phyloP scores from a whole-genome alignment of 2,797 vertebrate species.

The Okamejei kenojei region DNA sequence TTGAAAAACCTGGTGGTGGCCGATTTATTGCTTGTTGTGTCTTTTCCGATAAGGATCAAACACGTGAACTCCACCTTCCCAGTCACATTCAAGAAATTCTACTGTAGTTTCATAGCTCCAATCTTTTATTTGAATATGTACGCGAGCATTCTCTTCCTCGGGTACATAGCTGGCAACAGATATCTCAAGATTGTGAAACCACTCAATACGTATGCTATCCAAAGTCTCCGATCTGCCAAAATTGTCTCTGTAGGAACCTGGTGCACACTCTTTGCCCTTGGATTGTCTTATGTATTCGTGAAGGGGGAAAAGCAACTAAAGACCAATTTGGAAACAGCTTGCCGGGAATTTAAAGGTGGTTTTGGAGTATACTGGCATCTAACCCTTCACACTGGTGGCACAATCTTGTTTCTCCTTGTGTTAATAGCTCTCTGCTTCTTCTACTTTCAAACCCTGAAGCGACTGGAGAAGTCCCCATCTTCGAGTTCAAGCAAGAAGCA shows the following conservation, averaged over 20 bases:
- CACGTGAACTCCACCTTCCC: conserved; percentile 43
- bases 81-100: conserved; percentile 27
- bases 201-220: conserved; percentile 46
- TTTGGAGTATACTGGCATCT: conserved; percentile 43
- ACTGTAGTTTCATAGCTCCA: conserved; percentile 53
- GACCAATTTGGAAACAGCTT: neutral
- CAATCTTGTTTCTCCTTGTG: conserved; percentile 49
- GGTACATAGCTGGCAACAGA: conserved; percentile 60
- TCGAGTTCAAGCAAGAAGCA: conserved; percentile 46
- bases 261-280: conserved; percentile 45
- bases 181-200: conserved; percentile 59
- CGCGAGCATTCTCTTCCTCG: conserved; percentile 65
- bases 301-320: neutral
- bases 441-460: conserved; percentile 49
- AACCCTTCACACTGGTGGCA: conserved; percentile 45
- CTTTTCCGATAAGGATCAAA: conserved; percentile 52
- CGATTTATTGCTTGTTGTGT: conserved; percentile 58
- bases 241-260: conserved; percentile 52
- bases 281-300: conserved; percentile 44
- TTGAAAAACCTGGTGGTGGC: conserved; percentile 59
- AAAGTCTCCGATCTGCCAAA: conserved; percentile 45
- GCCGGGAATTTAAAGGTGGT: neutral
- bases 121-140: conserved; percentile 65
- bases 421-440: conserved; percentile 48
- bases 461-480: conserved; percentile 42